Conservation (phyloP, 2,888 invertebrate genomes). For the Drosophila sordidapex region DNA sequence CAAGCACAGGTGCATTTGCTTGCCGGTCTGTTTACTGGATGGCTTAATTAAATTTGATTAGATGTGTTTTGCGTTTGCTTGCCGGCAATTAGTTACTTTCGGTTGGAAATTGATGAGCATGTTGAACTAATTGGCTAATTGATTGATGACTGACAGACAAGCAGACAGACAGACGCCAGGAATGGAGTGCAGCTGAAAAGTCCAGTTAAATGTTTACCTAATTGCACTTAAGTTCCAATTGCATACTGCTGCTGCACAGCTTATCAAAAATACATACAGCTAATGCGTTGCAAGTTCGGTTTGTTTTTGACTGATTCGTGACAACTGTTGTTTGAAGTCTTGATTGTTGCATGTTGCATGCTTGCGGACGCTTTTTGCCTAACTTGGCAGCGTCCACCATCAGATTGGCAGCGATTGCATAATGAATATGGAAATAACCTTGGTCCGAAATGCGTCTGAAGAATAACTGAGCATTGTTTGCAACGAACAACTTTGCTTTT, state of each 20-base stretch:
- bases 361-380: neutral
- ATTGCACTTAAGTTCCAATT: conserved; percentile 48
- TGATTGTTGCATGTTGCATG: conserved; percentile 28
- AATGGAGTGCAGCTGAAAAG: conserved; percentile 1
- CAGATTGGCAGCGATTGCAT: conserved; percentile 55
- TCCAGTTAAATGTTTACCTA: conserved; percentile 41
- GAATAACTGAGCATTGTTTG: conserved; percentile 78
- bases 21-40: conserved; percentile 61
- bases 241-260: conserved; percentile 21
- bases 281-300: conserved; percentile 18
- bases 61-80: conserved; percentile 65
- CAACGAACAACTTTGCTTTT: conserved; percentile 71
- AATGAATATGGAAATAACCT: conserved; percentile 74
- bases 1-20: conserved; percentile 41
- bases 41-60: conserved; percentile 80
- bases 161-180: neutral
- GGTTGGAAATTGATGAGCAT: conserved; percentile 67
- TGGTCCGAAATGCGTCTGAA: conserved; percentile 72
- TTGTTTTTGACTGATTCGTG: conserved; percentile 31
- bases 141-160: conserved; percentile 64
- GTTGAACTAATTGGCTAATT: conserved; percentile 75
- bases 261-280: conserved; percentile 49
- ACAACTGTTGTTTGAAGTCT: conserved; percentile 19
- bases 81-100: conserved; percentile 75
- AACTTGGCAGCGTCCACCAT: conserved; percentile 17